Base-by-base conservation (phyloP, 2,113 vertebrate species). In the Salvator merianae region DNA sequence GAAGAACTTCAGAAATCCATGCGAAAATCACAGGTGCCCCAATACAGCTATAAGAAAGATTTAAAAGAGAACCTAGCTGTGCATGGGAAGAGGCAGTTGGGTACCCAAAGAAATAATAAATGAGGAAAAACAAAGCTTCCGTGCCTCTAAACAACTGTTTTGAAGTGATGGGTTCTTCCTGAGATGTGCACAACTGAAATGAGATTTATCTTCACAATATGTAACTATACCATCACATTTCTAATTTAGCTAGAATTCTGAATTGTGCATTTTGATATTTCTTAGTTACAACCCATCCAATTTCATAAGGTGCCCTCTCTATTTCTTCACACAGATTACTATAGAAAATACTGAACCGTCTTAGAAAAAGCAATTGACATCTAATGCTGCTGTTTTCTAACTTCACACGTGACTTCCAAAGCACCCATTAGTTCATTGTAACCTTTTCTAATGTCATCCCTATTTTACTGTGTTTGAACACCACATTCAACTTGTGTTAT, bases 1-100 rank as follows among this genome's bases (percentile, higher is more conserved):
- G 50, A 76, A 77, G 34, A 82, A 16, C 36, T 82, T 86, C 72
- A 77, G 53, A 40, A 78, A 84, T 53, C 30, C 34, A 32, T 20
- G 63, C 43, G 40, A 53, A 28, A 66, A 20, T 47, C n/a, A 7
- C 1, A 43, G 32, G 47, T 86, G 50, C 26, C 4, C 28, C 36
- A 36, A 18, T n/a, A 63, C 38, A 63, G 85, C 38, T 30, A 5
- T 2, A 81, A 68, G 30, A 63, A 38, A 71, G 13, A 71, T 18
- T 78, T 62, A 43, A 22, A 69, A 77, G 22, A 72, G 7, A 8
- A 72, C 40, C 28, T 59, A 34, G 18, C 28, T 3, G 7, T 34
- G 47, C 47, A 50, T 50, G 30, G 28, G 26, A 8, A 38, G 14
- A 55, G 24, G 50, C n/a, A 28, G 75, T 4, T 72, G 75, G n/a